Percentiles rank a stretch among this genome's conserved stretches.
Conservation (phyloP, 1,140 invertebrate species). For the Coboldia fuscipes region DNA sequence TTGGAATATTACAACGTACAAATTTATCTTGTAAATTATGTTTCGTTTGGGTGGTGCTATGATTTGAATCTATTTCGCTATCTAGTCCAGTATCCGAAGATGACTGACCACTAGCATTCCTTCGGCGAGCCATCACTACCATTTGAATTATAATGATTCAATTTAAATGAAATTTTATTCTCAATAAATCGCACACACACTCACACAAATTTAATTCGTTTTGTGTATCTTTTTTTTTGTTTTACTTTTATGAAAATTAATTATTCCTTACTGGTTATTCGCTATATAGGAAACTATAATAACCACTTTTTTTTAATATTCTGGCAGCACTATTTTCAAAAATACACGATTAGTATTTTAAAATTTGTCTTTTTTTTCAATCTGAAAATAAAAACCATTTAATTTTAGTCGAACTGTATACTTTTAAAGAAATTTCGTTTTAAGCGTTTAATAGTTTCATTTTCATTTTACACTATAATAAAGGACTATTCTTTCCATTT, state of each 20-base stretch:
- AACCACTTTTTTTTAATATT: too few species aligned
- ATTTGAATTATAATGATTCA: background rate
- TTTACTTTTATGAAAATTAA: background rate
- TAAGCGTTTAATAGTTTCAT: too few species aligned
- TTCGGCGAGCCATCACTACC: background rate
- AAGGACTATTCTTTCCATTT: background rate
- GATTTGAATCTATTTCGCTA: background rate
- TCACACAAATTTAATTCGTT: background rate
- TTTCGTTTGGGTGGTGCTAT: conserved; percentile 3
- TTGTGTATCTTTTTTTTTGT: background rate
- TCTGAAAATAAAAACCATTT: too few species aligned
- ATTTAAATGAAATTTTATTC: background rate
- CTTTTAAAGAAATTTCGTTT: too few species aligned
- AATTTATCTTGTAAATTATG: conserved; percentile 8
- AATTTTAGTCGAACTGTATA: too few species aligned
- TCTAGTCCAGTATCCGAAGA: background rate
- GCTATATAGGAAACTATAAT: too few species aligned
- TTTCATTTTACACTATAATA: too few species aligned
- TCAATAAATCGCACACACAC: background rate
- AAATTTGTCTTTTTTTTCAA: too few species aligned
- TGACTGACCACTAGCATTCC: background rate
- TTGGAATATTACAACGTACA: conserved; percentile 56
- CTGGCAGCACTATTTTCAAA: too few species aligned
- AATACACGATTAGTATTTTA: too few species aligned
- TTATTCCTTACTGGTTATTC: background rate